Evolutionary conservation across 2,797 vertebrate genomes (phyloP).

Genomic region (Aplochiton taeniatus): DNA sequence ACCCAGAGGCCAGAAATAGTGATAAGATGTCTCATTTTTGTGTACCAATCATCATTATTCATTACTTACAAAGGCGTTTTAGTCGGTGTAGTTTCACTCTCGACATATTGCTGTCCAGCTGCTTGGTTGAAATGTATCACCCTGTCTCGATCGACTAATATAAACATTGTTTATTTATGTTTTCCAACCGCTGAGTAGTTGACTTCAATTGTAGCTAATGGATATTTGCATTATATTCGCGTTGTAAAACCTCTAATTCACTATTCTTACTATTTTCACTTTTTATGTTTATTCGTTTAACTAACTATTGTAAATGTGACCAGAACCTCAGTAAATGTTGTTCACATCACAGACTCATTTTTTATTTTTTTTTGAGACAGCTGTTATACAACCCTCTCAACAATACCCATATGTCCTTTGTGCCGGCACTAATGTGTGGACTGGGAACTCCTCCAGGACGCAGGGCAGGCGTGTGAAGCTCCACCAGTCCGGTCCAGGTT

Average conservation of each 20-base stretch:
- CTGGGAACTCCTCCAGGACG: conserved; percentile 31
- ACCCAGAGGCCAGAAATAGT: conserved; percentile 40
- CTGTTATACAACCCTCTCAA: neutral
- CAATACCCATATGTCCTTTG: neutral
- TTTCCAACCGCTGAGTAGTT: too few species aligned
- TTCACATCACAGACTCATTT: neutral
- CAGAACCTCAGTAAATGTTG: too few species aligned
- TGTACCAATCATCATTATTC: conserved; percentile 61
- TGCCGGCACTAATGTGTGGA: conserved; percentile 9
- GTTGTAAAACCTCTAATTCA: too few species aligned
- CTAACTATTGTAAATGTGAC: too few species aligned
- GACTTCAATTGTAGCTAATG: too few species aligned
- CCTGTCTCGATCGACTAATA: conserved; percentile 14
- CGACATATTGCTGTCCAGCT: conserved; percentile 24
- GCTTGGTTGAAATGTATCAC: conserved; percentile 16
- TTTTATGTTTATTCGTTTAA: too few species aligned
- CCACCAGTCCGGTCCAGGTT: conserved; percentile 29
- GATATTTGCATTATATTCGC: too few species aligned
- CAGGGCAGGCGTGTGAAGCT: conserved; percentile 30
- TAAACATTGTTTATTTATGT: conserved; percentile 13
- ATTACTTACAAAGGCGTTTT: conserved; percentile 43
- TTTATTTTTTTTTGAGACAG: too few species aligned
- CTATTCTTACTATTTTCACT: too few species aligned
- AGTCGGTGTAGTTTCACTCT: conserved; percentile 41
- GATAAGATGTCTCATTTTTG: conserved; percentile 63